Evolutionary conservation across 2,888 invertebrate species (phyloP).

Genomic region (Volucella bombylans): DNA sequence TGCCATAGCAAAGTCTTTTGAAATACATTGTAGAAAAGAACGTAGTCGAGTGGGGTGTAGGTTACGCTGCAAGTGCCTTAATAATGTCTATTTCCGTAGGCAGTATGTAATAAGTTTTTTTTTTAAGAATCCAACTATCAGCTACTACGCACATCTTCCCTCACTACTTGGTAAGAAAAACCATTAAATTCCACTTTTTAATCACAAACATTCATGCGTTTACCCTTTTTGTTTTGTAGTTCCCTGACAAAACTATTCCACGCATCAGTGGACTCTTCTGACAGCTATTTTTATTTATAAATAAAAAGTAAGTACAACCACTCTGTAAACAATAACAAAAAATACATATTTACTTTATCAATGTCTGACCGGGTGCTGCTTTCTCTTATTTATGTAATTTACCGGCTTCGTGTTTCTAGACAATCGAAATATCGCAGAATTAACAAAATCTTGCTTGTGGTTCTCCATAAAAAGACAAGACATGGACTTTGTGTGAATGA

Average conservation of each 20-base stretch:
- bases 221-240: neutral
- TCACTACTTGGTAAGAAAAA: conserved; percentile 8
- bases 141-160: neutral
- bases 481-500: conserved; percentile 12
- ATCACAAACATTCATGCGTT: neutral
- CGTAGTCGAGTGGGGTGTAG: neutral
- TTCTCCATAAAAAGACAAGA: neutral
- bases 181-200: neutral
- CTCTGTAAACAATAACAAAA: neutral
- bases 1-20: neutral
- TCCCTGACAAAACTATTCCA: neutral
- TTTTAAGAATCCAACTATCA: neutral
- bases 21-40: neutral
- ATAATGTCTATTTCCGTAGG: conserved; percentile 4
- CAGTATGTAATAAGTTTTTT: conserved; percentile 1
- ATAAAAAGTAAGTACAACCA: neutral
- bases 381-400: conserved; percentile 5
- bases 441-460: conserved; percentile 1
- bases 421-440: neutral
- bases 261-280: neutral
- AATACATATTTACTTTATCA: neutral
- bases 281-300: neutral
- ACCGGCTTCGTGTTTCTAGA: conserved; percentile 8
- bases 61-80: conserved; percentile 8
- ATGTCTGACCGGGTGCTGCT: neutral